phyloP scores from a whole-genome alignment of 2,888 invertebrate species.

The Stegana nigrithorax region DNA sequence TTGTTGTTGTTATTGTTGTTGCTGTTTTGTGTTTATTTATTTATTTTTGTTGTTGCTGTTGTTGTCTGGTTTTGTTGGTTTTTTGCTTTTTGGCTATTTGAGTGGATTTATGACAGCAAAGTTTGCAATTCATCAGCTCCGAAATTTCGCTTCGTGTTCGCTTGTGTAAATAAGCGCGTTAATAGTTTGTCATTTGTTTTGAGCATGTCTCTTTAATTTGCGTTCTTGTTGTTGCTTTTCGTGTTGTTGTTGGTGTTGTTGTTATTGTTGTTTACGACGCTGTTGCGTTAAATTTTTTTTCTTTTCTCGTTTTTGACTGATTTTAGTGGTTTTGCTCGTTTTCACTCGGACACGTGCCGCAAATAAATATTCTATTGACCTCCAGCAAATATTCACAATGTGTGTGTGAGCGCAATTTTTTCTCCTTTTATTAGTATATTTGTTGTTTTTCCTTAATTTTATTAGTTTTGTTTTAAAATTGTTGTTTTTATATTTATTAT shows the following conservation, averaged over 20 bases:
- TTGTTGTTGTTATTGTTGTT: background rate
- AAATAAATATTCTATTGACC: slow-evolving; percentile 56
- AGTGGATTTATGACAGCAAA: slow-evolving; percentile 27
- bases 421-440: too few relatives aligned
- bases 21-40: too few relatives aligned
- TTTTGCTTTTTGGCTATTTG: slow-evolving; percentile 7
- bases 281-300: slow-evolving; percentile 30
- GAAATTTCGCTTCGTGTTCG: slow-evolving; percentile 16
- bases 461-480: too few relatives aligned
- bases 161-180: slow-evolving; percentile 50
- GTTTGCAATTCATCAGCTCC: slow-evolving; percentile 4
- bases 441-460: too few relatives aligned
- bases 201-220: slow-evolving; percentile 21
- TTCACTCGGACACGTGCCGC: slow-evolving; percentile 45
- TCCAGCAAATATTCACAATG: slow-evolving; percentile 48
- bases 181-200: slow-evolving; percentile 54
- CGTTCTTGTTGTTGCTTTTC: slow-evolving; percentile 25
- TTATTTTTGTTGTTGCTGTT: too few relatives aligned
- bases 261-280: slow-evolving; percentile 34
- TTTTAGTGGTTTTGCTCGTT: slow-evolving; percentile 30
- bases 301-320: slow-evolving; percentile 41
- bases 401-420: too few relatives aligned
- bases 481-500: too few relatives aligned
- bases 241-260: slow-evolving; percentile 21
- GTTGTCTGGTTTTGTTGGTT: background rate